A percentile compares a stretch with the other conserved stretches of the same genome.
phyloP scores from a whole-genome alignment of 2,797 vertebrate genomes.

The Phataginus tetradactyla region DNA sequence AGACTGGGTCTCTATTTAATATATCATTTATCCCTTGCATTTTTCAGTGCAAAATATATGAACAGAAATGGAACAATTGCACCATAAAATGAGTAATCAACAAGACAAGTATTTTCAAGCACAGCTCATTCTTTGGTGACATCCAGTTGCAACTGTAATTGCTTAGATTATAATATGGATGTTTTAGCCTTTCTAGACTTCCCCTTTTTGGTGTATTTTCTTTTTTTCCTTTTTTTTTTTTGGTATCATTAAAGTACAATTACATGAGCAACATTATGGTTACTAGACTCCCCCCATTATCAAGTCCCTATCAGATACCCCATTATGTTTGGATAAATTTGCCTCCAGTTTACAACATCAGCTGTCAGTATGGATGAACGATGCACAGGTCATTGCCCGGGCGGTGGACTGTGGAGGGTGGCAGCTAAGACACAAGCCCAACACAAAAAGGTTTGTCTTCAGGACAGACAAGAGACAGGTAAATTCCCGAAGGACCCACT shows the following conservation, averaged over 20 bases:
- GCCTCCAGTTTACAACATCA: not conserved
- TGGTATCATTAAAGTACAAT: no score
- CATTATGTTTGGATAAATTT: not conserved
- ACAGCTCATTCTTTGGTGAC: not conserved
- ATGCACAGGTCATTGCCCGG: not conserved
- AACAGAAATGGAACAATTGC: not conserved
- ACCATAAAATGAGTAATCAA: not conserved
- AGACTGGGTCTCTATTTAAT: not conserved
- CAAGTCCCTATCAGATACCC: no score
- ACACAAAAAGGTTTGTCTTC: not conserved
- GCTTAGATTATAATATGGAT: not conserved
- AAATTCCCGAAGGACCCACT: not conserved
- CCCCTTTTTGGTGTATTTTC: not conserved
- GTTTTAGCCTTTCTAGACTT: not conserved
- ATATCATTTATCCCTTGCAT: not conserved
- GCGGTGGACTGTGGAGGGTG: not conserved
- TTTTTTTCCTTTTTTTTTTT: no score
- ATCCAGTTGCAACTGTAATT: not conserved
- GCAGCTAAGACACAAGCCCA: not conserved
- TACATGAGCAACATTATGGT: no score
- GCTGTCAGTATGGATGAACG: accelerated
- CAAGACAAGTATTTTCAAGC: not conserved
- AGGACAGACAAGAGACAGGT: not conserved
- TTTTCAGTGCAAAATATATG: not conserved
- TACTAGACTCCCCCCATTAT: no score